Evolutionary conservation across 2,113 vertebrate genomes (phyloP).

Genomic region (human (Homo sapiens)): GRCh38 chr14:34085501-34086000

Average conservation of each 20-base stretch:
- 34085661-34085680: background rate
- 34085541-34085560: background rate
- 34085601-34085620: background rate
- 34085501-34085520: constrained; percentile 3
- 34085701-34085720: background rate
- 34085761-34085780: background rate
- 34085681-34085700: background rate
- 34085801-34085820: background rate
- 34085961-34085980: background rate
- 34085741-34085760: background rate
- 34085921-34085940: background rate
- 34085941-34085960: background rate
- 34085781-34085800: background rate
- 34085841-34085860: background rate
- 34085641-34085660: background rate
- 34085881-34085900: background rate
- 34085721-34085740: background rate
- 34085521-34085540: background rate
- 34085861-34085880: background rate
- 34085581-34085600: background rate
- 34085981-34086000: background rate
- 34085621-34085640: background rate
- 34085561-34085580: background rate
- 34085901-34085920: accelerated
- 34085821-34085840: background rate